Conservation (phyloP, 2,113 vertebrate genomes). For the Barnardius zonarius region DNA sequence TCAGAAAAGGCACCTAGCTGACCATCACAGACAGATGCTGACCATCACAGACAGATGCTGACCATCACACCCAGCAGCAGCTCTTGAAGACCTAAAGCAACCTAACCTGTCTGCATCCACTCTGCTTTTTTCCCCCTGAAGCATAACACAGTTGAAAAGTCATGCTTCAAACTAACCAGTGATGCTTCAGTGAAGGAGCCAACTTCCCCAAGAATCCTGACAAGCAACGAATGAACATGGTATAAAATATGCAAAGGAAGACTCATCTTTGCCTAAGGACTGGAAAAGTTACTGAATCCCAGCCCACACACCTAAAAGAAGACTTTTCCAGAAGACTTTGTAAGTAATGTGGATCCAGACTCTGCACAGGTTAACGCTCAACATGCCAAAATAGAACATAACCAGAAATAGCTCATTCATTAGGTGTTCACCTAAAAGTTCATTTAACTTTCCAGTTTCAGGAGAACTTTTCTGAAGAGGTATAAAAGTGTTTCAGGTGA, state of each 20-base stretch:
- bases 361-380: accelerated
- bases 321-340: background rate
- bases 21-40: background rate
- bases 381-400: background rate
- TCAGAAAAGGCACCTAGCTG: background rate
- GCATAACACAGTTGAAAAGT: background rate
- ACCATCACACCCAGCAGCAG: background rate
- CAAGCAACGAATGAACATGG: constrained; percentile 27
- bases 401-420: background rate
- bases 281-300: constrained; percentile 32
- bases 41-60: background rate
- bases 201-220: constrained; percentile 52
- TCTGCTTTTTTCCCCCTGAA: background rate
- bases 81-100: background rate
- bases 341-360: background rate
- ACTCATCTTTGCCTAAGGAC: constrained; percentile 46
- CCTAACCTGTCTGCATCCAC: background rate
- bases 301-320: background rate
- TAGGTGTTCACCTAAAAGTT: background rate
- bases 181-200: constrained; percentile 4
- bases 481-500: background rate
- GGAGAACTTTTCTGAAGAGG: background rate
- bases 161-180: constrained; percentile 25
- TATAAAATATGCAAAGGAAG: constrained; percentile 54
- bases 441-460: background rate